Conservation (phyloP, 2,888 invertebrate species). For the Conus canariensis region DNA sequence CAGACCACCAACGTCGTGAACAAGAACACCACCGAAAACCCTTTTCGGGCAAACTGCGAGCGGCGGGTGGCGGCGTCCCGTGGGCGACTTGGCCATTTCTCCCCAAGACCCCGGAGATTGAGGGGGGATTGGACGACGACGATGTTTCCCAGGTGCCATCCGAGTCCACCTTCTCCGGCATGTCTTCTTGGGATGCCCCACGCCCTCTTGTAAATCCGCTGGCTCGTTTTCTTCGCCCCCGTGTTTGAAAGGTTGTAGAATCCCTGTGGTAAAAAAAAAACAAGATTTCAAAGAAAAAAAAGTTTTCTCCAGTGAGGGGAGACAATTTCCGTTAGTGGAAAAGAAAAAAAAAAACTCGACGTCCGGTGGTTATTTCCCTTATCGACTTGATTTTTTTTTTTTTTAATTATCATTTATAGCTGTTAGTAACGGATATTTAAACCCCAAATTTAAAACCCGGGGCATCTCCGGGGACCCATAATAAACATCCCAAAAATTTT, state of each 20-base stretch:
- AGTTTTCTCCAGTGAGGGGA: too few species aligned
- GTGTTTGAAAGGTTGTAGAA: background rate
- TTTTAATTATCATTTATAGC: too few species aligned
- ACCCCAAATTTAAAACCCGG: too few species aligned
- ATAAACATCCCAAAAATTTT: too few species aligned
- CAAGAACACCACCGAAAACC: background rate
- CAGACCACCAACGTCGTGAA: background rate
- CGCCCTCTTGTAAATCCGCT: background rate
- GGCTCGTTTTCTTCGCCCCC: background rate
- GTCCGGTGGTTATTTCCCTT: too few species aligned
- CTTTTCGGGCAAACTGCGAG: background rate
- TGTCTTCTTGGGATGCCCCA: background rate
- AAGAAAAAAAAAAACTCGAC: too few species aligned
- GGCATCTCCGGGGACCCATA: too few species aligned
- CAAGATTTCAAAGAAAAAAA: too few species aligned
- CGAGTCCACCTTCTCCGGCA: background rate
- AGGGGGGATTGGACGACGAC: background rate
- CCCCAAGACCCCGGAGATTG: background rate
- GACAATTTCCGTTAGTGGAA: too few species aligned
- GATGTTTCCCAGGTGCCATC: background rate
- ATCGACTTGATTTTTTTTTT: too few species aligned
- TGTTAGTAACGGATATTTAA: too few species aligned
- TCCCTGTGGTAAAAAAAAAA: background rate
- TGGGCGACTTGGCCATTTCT: background rate
- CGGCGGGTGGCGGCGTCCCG: background rate